Evolutionary conservation across 2,888 invertebrate species (phyloP).

Genomic region (Harmothoe impar): DNA sequence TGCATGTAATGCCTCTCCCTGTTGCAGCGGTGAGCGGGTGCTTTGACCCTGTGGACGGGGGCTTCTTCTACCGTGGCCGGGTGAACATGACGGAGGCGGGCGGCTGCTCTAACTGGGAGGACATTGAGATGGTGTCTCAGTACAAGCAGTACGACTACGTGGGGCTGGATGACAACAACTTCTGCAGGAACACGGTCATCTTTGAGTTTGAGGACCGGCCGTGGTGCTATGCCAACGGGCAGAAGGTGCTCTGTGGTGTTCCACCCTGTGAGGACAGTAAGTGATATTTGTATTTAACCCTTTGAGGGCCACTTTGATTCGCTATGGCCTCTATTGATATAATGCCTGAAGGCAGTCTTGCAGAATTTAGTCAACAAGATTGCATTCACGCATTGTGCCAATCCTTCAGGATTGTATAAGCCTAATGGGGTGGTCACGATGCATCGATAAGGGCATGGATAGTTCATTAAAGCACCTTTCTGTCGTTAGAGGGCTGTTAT

Average conservation of each 20-base stretch:
- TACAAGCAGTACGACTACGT: constrained; percentile 49
- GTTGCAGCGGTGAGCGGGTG: neutral
- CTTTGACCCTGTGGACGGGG: constrained; percentile 34
- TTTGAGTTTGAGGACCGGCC: constrained; percentile 49
- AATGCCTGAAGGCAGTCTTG: no score
- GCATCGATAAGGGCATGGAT: no score
- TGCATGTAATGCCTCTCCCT: no score
- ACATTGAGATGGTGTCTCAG: constrained; percentile 20
- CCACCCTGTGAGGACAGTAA: constrained; percentile 36
- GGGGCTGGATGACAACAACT: constrained; percentile 52
- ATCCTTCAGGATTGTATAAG: no score
- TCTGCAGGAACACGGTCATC: constrained; percentile 42
- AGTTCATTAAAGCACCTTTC: no score
- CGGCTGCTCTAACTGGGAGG: constrained; percentile 35
- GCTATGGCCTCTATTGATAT: no score
- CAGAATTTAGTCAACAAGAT: no score
- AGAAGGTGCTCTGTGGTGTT: constrained; percentile 48
- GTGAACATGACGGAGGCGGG: constrained; percentile 34
- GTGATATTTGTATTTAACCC: no score
- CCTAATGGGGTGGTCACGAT: no score
- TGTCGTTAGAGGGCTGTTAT: no score
- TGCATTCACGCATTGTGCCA: no score
- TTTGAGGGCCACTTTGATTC: no score
- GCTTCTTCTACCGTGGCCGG: constrained; percentile 45
- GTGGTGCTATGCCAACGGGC: constrained; percentile 49